Evolutionary conservation across 1,140 invertebrate genomes (phyloP).

Genomic region (Phymastichus coffea): DNA sequence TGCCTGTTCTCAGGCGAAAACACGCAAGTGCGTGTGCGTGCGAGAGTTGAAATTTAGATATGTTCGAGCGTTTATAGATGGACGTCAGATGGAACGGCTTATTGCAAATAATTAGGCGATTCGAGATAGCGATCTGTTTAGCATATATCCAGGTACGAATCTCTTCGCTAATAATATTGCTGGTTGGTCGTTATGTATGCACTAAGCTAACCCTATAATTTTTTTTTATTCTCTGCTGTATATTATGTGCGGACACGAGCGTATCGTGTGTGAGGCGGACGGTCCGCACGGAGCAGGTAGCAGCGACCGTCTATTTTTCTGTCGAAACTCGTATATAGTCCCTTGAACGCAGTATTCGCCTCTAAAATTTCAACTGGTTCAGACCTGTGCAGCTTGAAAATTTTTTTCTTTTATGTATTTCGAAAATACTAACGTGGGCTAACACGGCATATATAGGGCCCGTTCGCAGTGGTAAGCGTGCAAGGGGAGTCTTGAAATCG

Average conservation of each 20-base stretch:
- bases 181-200: neutral
- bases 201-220: conserved; percentile 1
- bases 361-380: conserved; percentile 12
- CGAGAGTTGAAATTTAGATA: too few species aligned
- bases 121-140: conserved; percentile 1
- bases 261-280: neutral
- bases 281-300: neutral
- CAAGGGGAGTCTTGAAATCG: too few species aligned
- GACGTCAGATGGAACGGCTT: too few species aligned
- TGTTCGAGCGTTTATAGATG: too few species aligned
- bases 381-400: neutral
- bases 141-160: neutral
- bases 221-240: neutral
- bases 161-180: conserved; percentile 19
- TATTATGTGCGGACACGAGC: neutral
- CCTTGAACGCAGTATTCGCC: neutral
- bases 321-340: neutral
- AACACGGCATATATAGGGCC: too few species aligned
- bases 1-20: too few species aligned
- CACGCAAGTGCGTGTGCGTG: too few species aligned
- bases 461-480: too few species aligned
- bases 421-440: too few species aligned
- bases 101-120: too few species aligned
- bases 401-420: neutral
- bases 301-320: neutral